Base-by-base conservation (phyloP, 2,888 invertebrate species). In the Dusona sp. region DNA sequence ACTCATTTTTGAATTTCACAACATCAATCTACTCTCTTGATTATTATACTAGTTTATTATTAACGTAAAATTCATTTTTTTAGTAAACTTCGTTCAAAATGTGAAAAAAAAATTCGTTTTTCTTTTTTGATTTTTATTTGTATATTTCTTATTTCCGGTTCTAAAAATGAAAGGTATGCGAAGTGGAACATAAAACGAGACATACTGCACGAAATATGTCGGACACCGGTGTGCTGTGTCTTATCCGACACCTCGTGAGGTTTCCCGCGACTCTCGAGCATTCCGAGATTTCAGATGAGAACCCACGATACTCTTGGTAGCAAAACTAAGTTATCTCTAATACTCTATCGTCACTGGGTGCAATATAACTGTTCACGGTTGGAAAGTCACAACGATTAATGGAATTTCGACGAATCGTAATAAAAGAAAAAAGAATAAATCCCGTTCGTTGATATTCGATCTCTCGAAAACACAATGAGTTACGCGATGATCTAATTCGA, bases 251-350 rank as follows among this genome's bases (percentile, higher is more conserved):
- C 29, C 79, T 87, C 80, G 77, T 6, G 61, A 61, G 48, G 78
- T 61, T 79, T 85, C 80, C 73, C 61, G 73, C 79, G 82, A 87
- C 87, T 88, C 83, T 57, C 78, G 72, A 80, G 80, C 68, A 77
- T 80, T 51, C 68, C 68, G 42, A 74, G 61, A 83, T 81, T 38
- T 65, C 74, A 68, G 77, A 85, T 77, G 74, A 83, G 70, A 73
- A 81, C 42, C 68, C 70, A 57, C 68, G 84, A 88, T 84, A 84
- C 45, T 19, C 45, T 36, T 51, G 64, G 25, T 36, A 64, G 65
- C 48, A 33, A 72, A n/a, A 73, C 36, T 38, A 51, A 80, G 83
- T 73, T 88, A 88, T 86, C 79, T 75, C 79, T 65, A 72, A 83
- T 74, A 68, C 70, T 72, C 79, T 77, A 74, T 80, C 85, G 83